Base-by-base conservation (phyloP, 2,888 invertebrate species). In the Sarcophaga caerulescens region DNA sequence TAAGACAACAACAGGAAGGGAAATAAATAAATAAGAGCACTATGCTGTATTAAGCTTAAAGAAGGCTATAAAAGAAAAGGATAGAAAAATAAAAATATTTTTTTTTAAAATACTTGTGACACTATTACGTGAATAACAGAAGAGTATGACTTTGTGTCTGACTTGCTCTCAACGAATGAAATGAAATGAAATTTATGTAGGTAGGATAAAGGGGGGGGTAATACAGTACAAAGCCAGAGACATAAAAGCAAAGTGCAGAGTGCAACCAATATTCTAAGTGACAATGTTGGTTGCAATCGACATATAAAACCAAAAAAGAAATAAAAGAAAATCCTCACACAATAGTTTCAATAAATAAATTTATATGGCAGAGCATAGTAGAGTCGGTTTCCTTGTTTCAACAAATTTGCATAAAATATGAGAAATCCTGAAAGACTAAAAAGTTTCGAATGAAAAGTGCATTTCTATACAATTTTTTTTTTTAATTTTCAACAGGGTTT, bases 51-150 rank as follows among this genome's bases (percentile, higher is more conserved):
- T 35, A 35, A 35, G 35, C 35, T 35, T 35, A 35, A 35, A 8
- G 35, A 35, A 35, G 35, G 35, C 6, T 35, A 35, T 35, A 35
- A 35, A 35, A 6, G 1, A 35, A 35, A 35, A 35, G 35, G 2
- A 35, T 8, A 35, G 8, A 10, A 35, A 35, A 35, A 35, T 10
- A 35, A 35, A 35, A 35, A 35, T 6, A 35, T 35, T 35, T 35
- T 35, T 35, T 59, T 79, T 62, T 35, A 70, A 80, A 80, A 74
- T 74, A 74, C 68, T 69, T 81, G 74, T 81, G 81, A 81, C 81
- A 74, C 62, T 74, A 81, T 74, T 81, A 81, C 68, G 74, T 74
- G 74, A 47, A 81, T 35, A 74, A 62, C 35, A 35, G 35, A 35
- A 68, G 35, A 52, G 17, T 81, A 75, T 75, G 19, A 68, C 21